Percentiles rank a stretch among this genome's conserved stretches.
phyloP scores from a whole-genome alignment of 2,888 invertebrate species.

The Drosophila vallismaia region DNA sequence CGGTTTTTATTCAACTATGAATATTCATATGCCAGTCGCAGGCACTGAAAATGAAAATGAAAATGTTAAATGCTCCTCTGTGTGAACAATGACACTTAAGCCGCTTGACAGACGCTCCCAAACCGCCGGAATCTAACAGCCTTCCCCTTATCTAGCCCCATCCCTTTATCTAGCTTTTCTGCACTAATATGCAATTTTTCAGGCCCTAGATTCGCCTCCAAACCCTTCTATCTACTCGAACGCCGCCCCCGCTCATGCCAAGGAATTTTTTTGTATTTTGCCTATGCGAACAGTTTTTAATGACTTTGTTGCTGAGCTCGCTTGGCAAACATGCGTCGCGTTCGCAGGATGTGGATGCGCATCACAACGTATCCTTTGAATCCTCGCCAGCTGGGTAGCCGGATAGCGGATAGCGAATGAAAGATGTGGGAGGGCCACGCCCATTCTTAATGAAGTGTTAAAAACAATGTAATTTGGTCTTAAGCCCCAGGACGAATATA shows the following conservation, averaged over 20 bases:
- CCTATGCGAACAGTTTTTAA: constrained; percentile 78
- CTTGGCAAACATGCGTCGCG: constrained; percentile 70
- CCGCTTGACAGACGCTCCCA: constrained; percentile 68
- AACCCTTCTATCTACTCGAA: constrained; percentile 11
- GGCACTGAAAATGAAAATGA: constrained; percentile 48
- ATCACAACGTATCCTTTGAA: constrained; percentile 47
- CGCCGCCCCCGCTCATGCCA: not conserved
- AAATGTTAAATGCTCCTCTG: constrained; percentile 69
- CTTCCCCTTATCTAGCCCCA: not conserved
- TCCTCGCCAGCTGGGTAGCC: constrained; percentile 27
- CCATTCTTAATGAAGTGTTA: constrained; percentile 78
- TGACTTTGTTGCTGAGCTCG: constrained; percentile 75
- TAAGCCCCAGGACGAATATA: constrained; percentile 57
- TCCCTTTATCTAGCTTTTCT: constrained; percentile 57
- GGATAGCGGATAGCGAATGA: not conserved
- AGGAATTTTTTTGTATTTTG: constrained; percentile 53
- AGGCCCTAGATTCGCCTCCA: constrained; percentile 25
- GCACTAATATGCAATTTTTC: constrained; percentile 77
- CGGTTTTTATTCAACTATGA: constrained; percentile 51
- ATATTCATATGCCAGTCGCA: constrained; percentile 58
- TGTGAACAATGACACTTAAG: constrained; percentile 74
- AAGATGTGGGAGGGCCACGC: constrained; percentile 1
- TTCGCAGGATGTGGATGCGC: constrained; percentile 48
- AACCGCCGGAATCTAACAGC: constrained; percentile 23
- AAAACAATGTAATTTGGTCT: constrained; percentile 77